Base-by-base conservation (phyloP, 64 coral and sea anemone genomes). In the Actinia tenebrosa region DNA sequence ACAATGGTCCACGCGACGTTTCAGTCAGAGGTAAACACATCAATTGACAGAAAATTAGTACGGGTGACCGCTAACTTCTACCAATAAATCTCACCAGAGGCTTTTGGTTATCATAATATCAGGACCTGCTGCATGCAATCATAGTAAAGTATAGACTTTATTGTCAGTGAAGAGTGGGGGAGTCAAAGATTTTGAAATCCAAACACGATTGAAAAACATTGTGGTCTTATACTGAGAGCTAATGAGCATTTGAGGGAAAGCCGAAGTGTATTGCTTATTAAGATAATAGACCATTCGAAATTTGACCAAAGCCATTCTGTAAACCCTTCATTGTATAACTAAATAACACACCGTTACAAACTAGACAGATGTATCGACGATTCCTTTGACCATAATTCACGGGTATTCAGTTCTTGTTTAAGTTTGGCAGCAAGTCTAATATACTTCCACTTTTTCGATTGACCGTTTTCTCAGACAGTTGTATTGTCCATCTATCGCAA, bases 1-100 rank as follows among this genome's bases (percentile, higher is more conserved):
- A 81, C 79, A 81, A 81, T 81, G 79, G 42, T 81, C 79, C 44
- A 81, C 79, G 50, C 79, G 79, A 81, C 46, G 37, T 75, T 42
- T 27, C 69, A 42, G 69, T 75, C 69, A 69, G 69, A 11, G 25
- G 69, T 75, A 75, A 75, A 75, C 69, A 75, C 27, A 18, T 30
- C 69, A 75, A 75, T 75, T 75, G 69, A 25, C 13, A 13, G 27
- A 75, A 72, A 75, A 75, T 69, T 69, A 75, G 14, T 13, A 75
- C 23, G 0, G 22, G 69, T 75, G 69, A 75, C 69, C 69, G 69
- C 27, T 75, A 42, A 42, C 69, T 75, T 30, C 69, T 75, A 15
- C 13, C 25, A 75, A 75, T 75, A 25, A 75, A 75, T 75, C 26
- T n/a, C n/a, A 75, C 69, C 69, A 75, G 69, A 9, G 13, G 25